Conservation (phyloP, 2,113 vertebrate genomes). For the Marcusenius ussheri region DNA sequence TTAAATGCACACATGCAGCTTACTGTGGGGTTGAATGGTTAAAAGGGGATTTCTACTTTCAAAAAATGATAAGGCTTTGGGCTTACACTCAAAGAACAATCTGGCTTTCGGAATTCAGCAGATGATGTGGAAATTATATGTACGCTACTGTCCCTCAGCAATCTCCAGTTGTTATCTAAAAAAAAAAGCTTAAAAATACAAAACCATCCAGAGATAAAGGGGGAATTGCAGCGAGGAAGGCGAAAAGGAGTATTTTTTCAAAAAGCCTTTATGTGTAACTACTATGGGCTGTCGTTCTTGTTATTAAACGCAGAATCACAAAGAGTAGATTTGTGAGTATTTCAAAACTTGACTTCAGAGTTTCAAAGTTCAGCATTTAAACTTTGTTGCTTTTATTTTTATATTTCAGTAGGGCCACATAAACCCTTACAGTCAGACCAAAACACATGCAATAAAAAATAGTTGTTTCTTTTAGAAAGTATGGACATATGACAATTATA, state of each 20-base stretch:
- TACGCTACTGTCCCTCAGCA: not conserved
- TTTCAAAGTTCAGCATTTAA: not conserved
- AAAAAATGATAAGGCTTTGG: slow-evolving; percentile 1
- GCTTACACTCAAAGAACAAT: slow-evolving; percentile 5
- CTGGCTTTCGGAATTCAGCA: slow-evolving; percentile 13
- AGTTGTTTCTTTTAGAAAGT: not conserved
- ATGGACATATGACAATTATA: not conserved
- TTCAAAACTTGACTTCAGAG: not conserved
- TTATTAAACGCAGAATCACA: slow-evolving; percentile 3
- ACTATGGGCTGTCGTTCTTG: not conserved
- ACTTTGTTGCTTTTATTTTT: not conserved
- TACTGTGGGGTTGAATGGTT: slow-evolving; percentile 5
- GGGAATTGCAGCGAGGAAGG: not conserved
- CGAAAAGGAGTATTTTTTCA: not conserved
- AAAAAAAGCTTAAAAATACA: slow-evolving; percentile 3
- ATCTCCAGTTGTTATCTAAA: not conserved
- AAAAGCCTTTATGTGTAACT: not conserved
- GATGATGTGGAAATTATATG: not conserved
- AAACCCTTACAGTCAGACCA: not conserved
- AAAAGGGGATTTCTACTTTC: slow-evolving; percentile 14
- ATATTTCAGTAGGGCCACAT: not conserved
- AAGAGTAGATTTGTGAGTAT: not conserved
- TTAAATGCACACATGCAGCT: slow-evolving; percentile 9
- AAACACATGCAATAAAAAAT: not conserved
- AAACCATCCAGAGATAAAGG: not conserved